These are phyloP conservation scores for Atherinomorus stipes DNA, from an alignment of 2,113 vertebrate genomes.

Conservation along the genomic window DNA sequence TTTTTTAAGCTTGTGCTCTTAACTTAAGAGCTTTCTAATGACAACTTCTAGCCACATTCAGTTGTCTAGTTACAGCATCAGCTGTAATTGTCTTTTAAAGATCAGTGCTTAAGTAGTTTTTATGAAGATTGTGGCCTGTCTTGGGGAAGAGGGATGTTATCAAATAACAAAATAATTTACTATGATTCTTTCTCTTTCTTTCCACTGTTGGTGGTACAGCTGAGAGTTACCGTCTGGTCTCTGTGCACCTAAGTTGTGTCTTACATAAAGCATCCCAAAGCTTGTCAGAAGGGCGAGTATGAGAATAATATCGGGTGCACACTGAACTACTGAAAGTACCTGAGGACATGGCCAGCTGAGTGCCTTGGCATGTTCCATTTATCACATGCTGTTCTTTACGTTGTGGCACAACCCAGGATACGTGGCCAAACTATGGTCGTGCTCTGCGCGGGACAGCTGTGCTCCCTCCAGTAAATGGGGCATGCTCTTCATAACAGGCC, in stretches of 20 bases:
- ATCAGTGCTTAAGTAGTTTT: too few relatives aligned
- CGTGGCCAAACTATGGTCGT: constrained; percentile 49
- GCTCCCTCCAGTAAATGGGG: constrained; percentile 72
- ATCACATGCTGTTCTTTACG: constrained; percentile 72
- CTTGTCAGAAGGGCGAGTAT: constrained; percentile 93
- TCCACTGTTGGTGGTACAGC: constrained; percentile 78
- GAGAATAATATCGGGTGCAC: constrained; percentile 24
- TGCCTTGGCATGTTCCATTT: constrained; percentile 45
- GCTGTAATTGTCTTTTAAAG: constrained; percentile 2
- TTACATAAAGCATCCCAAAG: constrained; percentile 98
- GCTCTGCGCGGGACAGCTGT: constrained; percentile 79
- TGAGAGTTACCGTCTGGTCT: constrained; percentile 97
- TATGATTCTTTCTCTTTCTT: neutral
- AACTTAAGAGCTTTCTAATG: constrained; percentile 41
- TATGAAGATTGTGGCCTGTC: too few relatives aligned
- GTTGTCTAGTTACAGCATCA: constrained; percentile 3
- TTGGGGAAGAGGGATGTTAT: neutral
- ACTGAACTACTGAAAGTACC: constrained; percentile 45
- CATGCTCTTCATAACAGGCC: constrained; percentile 79
- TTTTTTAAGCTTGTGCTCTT: too few relatives aligned
- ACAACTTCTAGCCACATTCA: constrained; percentile 9
- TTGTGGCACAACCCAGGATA: constrained; percentile 57
- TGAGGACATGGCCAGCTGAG: constrained; percentile 65
- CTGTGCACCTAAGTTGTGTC: constrained; percentile 97
- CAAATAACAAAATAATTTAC: constrained; percentile 1